Evolutionary conservation across 2,888 invertebrate species (phyloP).

Genomic region (Pseudococcus longispinus): DNA sequence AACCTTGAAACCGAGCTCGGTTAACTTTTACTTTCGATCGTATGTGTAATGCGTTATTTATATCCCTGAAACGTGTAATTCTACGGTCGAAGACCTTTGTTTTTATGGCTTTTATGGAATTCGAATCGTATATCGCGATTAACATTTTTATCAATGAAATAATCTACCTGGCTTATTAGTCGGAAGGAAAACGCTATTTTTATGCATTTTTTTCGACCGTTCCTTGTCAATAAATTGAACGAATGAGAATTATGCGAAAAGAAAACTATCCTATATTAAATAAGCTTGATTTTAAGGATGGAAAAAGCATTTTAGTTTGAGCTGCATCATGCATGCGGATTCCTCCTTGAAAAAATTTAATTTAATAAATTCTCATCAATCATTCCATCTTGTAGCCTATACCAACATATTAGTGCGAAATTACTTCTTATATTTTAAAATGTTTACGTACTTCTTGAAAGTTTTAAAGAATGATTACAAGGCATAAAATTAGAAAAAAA

Average conservation of each 20-base stretch:
- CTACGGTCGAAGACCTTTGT: not conserved
- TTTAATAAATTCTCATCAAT: not conserved
- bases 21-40: conserved; percentile 36
- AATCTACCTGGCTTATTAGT: not conserved
- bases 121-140: not conserved
- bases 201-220: not conserved
- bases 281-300: not conserved
- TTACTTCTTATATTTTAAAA: not conserved
- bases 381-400: not conserved
- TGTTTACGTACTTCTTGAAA: not conserved
- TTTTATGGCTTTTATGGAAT: not conserved
- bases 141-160: not conserved
- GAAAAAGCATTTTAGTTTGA: not conserved
- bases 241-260: not conserved
- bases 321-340: not conserved
- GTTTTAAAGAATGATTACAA: not conserved
- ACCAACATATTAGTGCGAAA: not conserved
- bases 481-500: not conserved
- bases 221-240: not conserved
- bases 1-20: conserved; percentile 12
- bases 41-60: not conserved
- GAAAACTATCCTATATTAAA: not conserved
- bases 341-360: not conserved
- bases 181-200: not conserved
- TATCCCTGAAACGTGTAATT: not conserved